Base-by-base conservation (phyloP, 1,140 invertebrate species). In the Cephus cinctus region DNA sequence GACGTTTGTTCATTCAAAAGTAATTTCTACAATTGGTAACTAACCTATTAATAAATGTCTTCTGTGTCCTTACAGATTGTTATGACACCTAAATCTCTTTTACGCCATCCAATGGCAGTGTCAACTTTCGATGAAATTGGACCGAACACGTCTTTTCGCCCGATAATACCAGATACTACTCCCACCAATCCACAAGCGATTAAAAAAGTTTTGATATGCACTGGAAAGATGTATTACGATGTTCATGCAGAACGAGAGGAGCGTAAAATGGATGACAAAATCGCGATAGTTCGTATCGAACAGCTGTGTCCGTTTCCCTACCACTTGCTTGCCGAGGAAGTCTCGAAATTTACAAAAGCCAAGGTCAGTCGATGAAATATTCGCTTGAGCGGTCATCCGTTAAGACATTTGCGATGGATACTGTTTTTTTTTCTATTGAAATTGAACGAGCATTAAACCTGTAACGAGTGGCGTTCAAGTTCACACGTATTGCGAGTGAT, bases 221-320 rank as follows among this genome's bases (percentile, higher is more conserved):
- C 80, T 6, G 90, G 92, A 5, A 93, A 93, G 73, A 83, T 95
- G 2, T 94, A 89, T 60, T 94, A 94, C 66, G 93, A 93, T 35
- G 73, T 96, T 27, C 61, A 80, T 6, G 83, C 85, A 31, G 81
- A 84, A 39, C 73, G 89, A 8, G 79, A 83, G 46, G 82, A 84
- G 51, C 80, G 77, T 53, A 83, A 85, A 32, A 59, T 89, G 4
- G 80, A 87, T 18, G 78, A 85, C 15, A 71, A 84, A 50, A 85
- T 95, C 30, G 91, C 89, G 11, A 81, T 96, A 52, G 68, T 80
- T 20, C 80, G 92, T 50, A 76, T 96, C 27, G 94, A 96, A 70
- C 93, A 96, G 73, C 67, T 92, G 20, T 78, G 72, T 32, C 94
- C 93, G 1, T 95, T 96, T 77, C 93, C 92, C 0, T 94, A 89